Conservation (phyloP, 1,140 invertebrate species). For the Dreissena polymorpha region DNA sequence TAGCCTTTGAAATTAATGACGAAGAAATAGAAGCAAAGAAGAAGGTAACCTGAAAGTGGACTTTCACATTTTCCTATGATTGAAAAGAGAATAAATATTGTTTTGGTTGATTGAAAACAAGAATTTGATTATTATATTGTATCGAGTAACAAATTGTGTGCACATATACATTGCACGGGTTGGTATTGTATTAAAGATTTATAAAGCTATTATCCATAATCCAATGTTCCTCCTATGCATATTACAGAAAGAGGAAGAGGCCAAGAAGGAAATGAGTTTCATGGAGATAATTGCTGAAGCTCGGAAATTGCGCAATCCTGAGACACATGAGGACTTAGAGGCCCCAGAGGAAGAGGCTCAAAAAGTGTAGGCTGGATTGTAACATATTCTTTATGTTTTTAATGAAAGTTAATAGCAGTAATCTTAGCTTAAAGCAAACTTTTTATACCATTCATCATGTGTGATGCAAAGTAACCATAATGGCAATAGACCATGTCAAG, state of each 20-base stretch:
- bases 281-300: neutral
- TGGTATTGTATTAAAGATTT: no score
- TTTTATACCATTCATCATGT: no score
- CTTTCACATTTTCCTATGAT: no score
- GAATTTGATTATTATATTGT: no score
- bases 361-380: neutral
- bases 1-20: slow-evolving; percentile 68
- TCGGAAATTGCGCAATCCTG: neutral
- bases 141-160: no score
- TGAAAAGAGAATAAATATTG: no score
- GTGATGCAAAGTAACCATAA: neutral
- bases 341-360: no score
- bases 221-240: no score
- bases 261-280: neutral
- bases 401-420: neutral
- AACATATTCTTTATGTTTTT: neutral
- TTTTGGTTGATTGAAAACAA: no score
- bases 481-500: neutral
- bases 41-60: no score
- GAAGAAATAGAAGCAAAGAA: slow-evolving; percentile 51
- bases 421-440: neutral
- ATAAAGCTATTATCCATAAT: no score
- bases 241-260: neutral
- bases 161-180: no score
- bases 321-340: neutral